These are phyloP conservation scores for Oryzias javanicus DNA, from an alignment of 2,113 vertebrate species.

Conservation along the genomic window DNA sequence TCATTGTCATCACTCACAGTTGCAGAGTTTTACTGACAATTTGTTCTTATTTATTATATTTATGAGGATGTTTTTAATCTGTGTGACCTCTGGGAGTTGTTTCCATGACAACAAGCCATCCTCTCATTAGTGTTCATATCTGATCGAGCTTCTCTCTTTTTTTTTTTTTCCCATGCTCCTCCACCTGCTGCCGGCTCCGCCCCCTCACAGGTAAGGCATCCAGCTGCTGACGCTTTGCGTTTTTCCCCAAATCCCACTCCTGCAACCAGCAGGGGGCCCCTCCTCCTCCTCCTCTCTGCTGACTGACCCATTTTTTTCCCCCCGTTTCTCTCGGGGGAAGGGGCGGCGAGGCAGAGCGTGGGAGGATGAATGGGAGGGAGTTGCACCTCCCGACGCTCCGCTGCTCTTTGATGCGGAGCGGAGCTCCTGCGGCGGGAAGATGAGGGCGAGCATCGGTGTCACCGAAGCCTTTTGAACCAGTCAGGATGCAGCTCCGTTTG, in stretches of 20 bases:
- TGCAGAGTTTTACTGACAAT: too few species aligned
- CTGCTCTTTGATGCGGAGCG: constrained; percentile 35
- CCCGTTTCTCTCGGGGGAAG: constrained; percentile 30
- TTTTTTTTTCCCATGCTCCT: too few species aligned
- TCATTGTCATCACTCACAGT: too few species aligned
- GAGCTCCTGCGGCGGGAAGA: constrained; percentile 1
- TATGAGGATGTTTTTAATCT: too few species aligned
- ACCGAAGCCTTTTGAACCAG: not conserved
- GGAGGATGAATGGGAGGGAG: constrained; percentile 7
- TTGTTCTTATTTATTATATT: too few species aligned
- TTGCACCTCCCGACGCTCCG: constrained; percentile 19
- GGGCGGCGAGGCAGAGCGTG: not conserved
- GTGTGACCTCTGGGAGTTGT: not conserved
- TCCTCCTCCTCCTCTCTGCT: constrained; percentile 18
- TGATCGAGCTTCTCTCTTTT: too few species aligned
- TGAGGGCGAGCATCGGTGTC: not conserved
- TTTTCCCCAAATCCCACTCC: not conserved
- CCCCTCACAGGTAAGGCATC: too few species aligned
- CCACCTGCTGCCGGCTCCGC: too few species aligned
- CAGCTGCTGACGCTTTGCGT: not conserved
- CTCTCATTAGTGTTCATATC: too few species aligned
- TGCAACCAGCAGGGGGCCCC: constrained; percentile 37
- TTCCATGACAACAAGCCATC: constrained; percentile 6
- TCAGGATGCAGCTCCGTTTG: too few species aligned
- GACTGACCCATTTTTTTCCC: constrained; percentile 75